Conservation (phyloP, 2,888 invertebrate species). For the Bombylius discolor region DNA sequence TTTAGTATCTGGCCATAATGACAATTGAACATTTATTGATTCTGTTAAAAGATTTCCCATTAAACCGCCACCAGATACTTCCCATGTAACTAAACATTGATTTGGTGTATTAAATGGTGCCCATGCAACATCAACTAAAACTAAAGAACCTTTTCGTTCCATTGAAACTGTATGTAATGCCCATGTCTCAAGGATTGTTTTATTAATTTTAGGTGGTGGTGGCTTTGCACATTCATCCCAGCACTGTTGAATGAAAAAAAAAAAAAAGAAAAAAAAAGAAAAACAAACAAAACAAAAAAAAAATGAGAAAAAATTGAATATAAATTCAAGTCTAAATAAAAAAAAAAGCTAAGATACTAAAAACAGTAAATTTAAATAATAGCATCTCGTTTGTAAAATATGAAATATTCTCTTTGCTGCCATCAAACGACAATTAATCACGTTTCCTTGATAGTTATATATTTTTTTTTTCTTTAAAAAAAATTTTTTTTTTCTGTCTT, state of each 20-base stretch:
- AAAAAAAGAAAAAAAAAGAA: conserved; percentile 7
- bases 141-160: conserved; percentile 33
- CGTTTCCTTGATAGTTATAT: too few relatives aligned
- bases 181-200: conserved; percentile 29
- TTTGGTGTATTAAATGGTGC: conserved; percentile 25
- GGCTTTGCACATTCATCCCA: conserved; percentile 32
- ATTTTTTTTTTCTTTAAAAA: too few relatives aligned
- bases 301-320: not conserved
- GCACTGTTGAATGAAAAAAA: conserved; percentile 21
- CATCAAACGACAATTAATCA: too few relatives aligned
- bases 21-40: conserved; percentile 33
- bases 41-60: conserved; percentile 36
- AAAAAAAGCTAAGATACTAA: not conserved
- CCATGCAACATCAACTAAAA: conserved; percentile 35
- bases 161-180: conserved; percentile 30
- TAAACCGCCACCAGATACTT: conserved; percentile 34
- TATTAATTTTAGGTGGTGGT: conserved; percentile 24
- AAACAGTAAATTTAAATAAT: not conserved
- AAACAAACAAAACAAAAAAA: not conserved
- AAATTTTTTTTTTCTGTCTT: too few relatives aligned
- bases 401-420: too few relatives aligned
- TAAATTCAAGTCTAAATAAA: not conserved
- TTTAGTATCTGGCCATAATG: conserved; percentile 35
- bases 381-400: too few relatives aligned
- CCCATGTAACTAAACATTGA: conserved; percentile 36